Percentiles rank a stretch among this genome's conserved stretches.
phyloP scores from a whole-genome alignment of 2,797 vertebrate species.

The Spea hammondii region DNA sequence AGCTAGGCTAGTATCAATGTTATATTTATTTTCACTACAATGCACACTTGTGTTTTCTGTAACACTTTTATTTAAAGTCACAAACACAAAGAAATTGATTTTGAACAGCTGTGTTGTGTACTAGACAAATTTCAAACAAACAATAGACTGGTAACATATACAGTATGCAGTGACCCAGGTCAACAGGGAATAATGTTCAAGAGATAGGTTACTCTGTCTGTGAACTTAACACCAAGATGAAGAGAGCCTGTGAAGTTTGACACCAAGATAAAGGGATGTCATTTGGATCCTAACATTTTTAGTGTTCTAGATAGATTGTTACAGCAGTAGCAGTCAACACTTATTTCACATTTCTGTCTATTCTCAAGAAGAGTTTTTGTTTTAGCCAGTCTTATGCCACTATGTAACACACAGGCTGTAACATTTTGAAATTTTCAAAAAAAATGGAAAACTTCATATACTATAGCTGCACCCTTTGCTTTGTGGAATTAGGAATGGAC shows the following conservation, averaged over 20 bases:
- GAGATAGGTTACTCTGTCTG: conserved; percentile 36
- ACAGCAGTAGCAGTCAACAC: conserved; percentile 5
- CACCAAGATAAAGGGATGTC: conserved; percentile 36
- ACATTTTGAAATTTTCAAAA: no score
- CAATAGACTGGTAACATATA: conserved; percentile 32
- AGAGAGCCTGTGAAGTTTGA: conserved; percentile 40
- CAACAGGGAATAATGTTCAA: conserved; percentile 35
- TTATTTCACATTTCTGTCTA: neutral
- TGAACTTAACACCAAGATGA: conserved; percentile 22
- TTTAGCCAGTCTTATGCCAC: no score
- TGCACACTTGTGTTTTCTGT: conserved; percentile 31
- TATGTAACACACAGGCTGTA: no score
- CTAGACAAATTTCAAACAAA: conserved; percentile 28
- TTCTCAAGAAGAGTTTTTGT: no score
- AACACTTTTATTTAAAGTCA: conserved; percentile 40
- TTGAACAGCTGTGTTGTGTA: conserved; percentile 11
- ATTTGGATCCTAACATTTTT: conserved; percentile 35
- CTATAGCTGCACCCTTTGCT: no score
- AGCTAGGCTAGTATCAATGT: neutral
- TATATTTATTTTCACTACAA: neutral
- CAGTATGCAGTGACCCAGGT: conserved; percentile 18
- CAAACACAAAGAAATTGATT: conserved; percentile 6
- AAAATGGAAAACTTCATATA: no score
- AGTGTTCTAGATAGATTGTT: conserved; percentile 20
- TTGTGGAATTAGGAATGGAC: no score